These are phyloP conservation scores for Graptemys geographica DNA, from an alignment of 2,797 vertebrate genomes.

Conservation along the genomic window DNA sequence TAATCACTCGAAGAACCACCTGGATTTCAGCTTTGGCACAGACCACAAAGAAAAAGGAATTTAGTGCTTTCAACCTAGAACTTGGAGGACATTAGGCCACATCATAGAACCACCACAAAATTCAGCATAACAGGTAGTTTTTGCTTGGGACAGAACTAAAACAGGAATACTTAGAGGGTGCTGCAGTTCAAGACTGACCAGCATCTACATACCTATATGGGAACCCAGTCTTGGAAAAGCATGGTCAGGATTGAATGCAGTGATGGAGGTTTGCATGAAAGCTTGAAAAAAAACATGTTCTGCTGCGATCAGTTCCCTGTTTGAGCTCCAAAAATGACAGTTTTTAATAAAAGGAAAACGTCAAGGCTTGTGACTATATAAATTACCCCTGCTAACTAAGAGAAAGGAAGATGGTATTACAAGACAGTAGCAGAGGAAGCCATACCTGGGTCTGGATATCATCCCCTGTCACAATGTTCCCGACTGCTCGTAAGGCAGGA, in stretches of 20 bases:
- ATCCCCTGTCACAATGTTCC: conserved; percentile 87
- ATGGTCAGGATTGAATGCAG: not conserved
- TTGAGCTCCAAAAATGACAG: not conserved
- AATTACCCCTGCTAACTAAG: not conserved
- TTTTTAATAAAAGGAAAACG: not conserved
- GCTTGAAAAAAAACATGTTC: not conserved
- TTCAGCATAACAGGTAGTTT: not conserved
- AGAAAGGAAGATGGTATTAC: not conserved
- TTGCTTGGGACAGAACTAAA: not conserved
- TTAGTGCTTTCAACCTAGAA: not conserved
- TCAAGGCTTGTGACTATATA: not conserved
- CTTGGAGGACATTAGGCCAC: not conserved
- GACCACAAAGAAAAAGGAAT: not conserved
- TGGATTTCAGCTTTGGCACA: not conserved
- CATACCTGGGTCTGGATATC: conserved; percentile 87
- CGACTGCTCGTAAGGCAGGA: conserved; percentile 85
- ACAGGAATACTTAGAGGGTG: not conserved
- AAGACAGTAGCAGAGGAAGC: not conserved
- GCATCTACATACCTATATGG: not conserved
- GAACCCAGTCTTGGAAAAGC: not conserved
- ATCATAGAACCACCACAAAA: not conserved
- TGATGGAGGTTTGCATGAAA: not conserved
- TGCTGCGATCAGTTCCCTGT: not conserved
- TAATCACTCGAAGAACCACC: not conserved
- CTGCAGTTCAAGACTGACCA: not conserved